Evolutionary conservation across 2,888 invertebrate species (phyloP), one percentile per base, ranked within the genome.

Genomic region (Pseudolycoriella hygida): DNA sequence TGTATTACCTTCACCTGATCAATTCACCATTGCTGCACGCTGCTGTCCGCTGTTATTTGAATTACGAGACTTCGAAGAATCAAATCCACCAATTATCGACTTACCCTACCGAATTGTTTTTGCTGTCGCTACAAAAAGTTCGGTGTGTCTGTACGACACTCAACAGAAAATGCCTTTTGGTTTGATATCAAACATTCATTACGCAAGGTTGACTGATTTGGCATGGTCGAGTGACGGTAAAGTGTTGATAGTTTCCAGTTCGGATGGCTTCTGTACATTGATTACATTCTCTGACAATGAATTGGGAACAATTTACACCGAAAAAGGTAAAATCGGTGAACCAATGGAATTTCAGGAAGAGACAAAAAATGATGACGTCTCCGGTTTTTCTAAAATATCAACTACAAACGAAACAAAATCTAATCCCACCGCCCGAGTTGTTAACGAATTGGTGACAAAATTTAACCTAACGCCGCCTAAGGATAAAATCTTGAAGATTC

Each of bases 201-300:
- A 89, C 56, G 85, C 88, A n/a, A 70, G 85, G 50, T 68, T 93
- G 39, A 88, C 86, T 6, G 90, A 90, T 62, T 56, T 90, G n/a
- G 66, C 85, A 0, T 93, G 92, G 90, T 86, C 89, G 1, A 65
- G 69, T 11, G 83, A 92, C 67, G 90, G 89, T 1, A 66, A 68
- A 47, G 64, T 82, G 45, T 63, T 92, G 47, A 70, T 84, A 5
- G 78, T 81, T 1, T 84, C 88, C 3, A 90, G 90, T 12, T 84
- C 86, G 1, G 92, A 93, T 67, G 92, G 92, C 2, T 93, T 83
- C 61, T 88, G 88, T 61, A 83, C 89, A 0, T 67, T 90, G 44
- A 70, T 89, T 17, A 75, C 77, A n/a, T 88, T 92, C 62, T 71
- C 73, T 30, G 64, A 72, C 6, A 72, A 70, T 12, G 88, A 89